Evolutionary conservation across 1,140 invertebrate species (phyloP), one percentile per base, ranked within the genome.

Genomic region (Sinella curviseta): DNA sequence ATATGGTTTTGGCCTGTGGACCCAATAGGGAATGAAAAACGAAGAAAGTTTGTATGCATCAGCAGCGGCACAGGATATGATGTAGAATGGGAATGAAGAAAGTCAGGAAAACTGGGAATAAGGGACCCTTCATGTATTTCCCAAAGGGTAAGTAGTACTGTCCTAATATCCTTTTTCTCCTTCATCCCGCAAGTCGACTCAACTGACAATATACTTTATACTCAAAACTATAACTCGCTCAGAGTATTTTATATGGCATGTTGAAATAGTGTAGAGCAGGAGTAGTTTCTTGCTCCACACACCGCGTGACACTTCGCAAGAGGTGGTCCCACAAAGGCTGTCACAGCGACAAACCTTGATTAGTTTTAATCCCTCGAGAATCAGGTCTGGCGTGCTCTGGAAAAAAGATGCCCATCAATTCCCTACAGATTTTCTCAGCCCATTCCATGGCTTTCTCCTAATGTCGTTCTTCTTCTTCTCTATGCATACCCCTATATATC

Each of bases 271-370:
- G 57, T 8, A 65, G 57, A 65, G 57, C 16, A 65, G 57, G 8
- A 26, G 20, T 20, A 12, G 39, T 20, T 48, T 12, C 39, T 48
- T 48, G 39, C 8, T 12, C n/a, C n/a, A 48, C 39, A 48, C 39
- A 60, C 31, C 20, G 75, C 80, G 77, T 81, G 82, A 83, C 82
- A 81, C 80, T 83, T 81, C 80, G 39, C 60, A 74, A 80, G 81
- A 83, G 82, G 82, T 81, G 82, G 82, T 83, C 82, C 82, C 82
- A 80, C 78, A 77, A 81, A 83, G 82, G 76, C 82, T 83, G 82
- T 83, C 82, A 83, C 82, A 81, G 81, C 82, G 80, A 81, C 82
- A 81, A 83, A 81, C 80, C 82, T 83, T 83, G 82, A 83, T 83
- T 83, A 83, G 80, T 83, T 83, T 65, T 28, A 80, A 76, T 83